Base-by-base conservation (phyloP, 1,140 invertebrate species). In the Neodiprion pinetum region DNA sequence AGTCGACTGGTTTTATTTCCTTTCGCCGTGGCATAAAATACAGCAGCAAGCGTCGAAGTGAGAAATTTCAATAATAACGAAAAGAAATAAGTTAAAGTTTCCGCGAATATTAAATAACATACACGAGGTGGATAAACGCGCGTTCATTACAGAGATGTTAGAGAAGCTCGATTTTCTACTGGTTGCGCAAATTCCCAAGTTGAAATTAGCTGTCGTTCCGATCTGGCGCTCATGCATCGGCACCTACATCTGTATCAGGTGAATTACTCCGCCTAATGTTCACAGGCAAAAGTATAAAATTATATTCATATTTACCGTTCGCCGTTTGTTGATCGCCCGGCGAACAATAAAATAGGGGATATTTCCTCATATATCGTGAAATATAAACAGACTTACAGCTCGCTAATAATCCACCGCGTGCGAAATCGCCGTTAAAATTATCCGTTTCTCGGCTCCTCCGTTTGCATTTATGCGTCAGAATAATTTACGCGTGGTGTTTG, bases 231-330 rank as follows among this genome's bases (percentile, higher is more conserved):
- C 53, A 61, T 9, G 8, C 28, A 40, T 5, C 1, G 2, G 5
- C 28, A 40, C 28, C 1, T 5, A 40, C 28, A 40, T 40, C 28
- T 40, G 28, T 5, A 40, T 40, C 2, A 5, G 28, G 5, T 12
- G n/a, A 61, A 61, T 61, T 61, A 61, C 53, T 8, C n/a, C 53
- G 53, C 53, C 53, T 61, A 61, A 61, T 61, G 53, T 61, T 61
- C n/a, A 14, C 53, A 61, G 53, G 53, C 53, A 17, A 61, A 14
- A 5, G 11, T 14, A 61, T 17, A 14, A 17, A 61, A 61, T 61
- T 61, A 61, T 61, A 40, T 61, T 9, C 53, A 9, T 61, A 61
- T 40, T 12, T 61, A 61, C 53, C 9, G 53, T 61, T 61, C 11
- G 11, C 53, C 7, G 53, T 61, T 61, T 61, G 53, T 61, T 61